phyloP scores from a whole-genome alignment of 2,888 invertebrate species.

The Trichacis sp. region DNA sequence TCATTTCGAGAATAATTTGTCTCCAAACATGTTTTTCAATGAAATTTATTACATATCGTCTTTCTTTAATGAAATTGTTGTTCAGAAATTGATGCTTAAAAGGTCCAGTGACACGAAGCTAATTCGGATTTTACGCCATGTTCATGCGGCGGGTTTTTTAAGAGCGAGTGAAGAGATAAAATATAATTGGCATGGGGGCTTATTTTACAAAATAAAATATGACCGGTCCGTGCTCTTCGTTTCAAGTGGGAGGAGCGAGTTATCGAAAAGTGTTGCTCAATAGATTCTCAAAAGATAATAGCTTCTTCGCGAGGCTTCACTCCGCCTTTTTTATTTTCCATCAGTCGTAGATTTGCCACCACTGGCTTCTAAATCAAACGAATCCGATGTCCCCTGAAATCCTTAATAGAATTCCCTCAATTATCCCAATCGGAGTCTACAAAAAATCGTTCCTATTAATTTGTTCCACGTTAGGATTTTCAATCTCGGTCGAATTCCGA shows the following conservation, averaged over 20 bases:
- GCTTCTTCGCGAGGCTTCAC: conserved; percentile 12
- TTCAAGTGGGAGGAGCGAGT: conserved; percentile 10
- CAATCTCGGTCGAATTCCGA: not conserved
- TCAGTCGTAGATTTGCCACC: conserved; percentile 49
- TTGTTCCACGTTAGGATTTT: conserved; percentile 20
- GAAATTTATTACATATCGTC: no score
- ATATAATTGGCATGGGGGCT: not conserved
- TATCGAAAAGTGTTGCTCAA: conserved; percentile 26
- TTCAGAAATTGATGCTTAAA: no score
- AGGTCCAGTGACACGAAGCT: no score
- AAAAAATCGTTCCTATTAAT: conserved; percentile 37
- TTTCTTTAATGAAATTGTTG: conserved; percentile 19
- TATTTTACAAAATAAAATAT: conserved; percentile 7
- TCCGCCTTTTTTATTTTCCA: conserved; percentile 35
- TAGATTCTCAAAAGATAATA: conserved; percentile 33
- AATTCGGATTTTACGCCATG: conserved; percentile 16
- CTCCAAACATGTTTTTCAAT: no score
- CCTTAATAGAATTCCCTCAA: conserved; percentile 60
- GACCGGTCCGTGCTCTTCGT: not conserved
- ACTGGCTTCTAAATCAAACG: conserved; percentile 51
- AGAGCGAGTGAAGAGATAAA: conserved; percentile 27
- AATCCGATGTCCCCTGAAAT: no score
- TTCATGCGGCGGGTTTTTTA: conserved; percentile 62
- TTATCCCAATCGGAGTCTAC: conserved; percentile 47
- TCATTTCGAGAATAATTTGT: no score